Base-by-base conservation (phyloP, 2,888 invertebrate species). In the Thyatira batis region DNA sequence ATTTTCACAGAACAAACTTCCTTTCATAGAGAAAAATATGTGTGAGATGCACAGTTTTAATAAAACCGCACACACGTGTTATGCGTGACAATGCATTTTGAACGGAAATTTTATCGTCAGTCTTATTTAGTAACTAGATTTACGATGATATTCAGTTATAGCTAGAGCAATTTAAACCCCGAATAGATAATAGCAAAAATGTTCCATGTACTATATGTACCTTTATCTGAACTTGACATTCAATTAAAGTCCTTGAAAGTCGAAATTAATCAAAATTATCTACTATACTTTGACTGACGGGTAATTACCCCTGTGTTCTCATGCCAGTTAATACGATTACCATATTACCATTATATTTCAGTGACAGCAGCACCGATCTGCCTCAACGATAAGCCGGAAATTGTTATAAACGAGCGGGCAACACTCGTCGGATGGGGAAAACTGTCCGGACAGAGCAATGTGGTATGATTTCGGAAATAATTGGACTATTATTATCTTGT, bases 341-440 rank as follows among this genome's bases (percentile, higher is more conserved):
- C 20, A 65, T 55, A 56, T 50, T 55, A 43, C 58, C 59, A 61
- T 69, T 65, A 65, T 82, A 86, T 84, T 81, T 61, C 87, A 96
- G 96, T 95, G 77, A 95, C 96, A 67, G 94, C 95, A 0, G 96
- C 96, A 68, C 96, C 96, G 65, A 93, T 96, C 69, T 96, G 96
- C 76, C 80, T 95, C 65, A 89, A 95, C 61, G 95, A 95, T 51
- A 96, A 95, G 77, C 95, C 96, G 71, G 94, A 96, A 83, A 95
- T 96, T 52, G 79, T 95, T 57, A 80, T 89, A 62, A 85, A 90
- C 60, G 87, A 93, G 65, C 90, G 93, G 84, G 95, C 93, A n/a
- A 78, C 89, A 60, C 90, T 95, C 20, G 93, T 95, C 51, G 95
- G 95, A 20, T 95, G 95, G 95, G 96, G 96, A 48, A 95, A 95